A percentile compares a stretch with the other conserved stretches of the same genome.
Conservation (phyloP, 2,888 invertebrate species). For the Camptogramma bilineatum region DNA sequence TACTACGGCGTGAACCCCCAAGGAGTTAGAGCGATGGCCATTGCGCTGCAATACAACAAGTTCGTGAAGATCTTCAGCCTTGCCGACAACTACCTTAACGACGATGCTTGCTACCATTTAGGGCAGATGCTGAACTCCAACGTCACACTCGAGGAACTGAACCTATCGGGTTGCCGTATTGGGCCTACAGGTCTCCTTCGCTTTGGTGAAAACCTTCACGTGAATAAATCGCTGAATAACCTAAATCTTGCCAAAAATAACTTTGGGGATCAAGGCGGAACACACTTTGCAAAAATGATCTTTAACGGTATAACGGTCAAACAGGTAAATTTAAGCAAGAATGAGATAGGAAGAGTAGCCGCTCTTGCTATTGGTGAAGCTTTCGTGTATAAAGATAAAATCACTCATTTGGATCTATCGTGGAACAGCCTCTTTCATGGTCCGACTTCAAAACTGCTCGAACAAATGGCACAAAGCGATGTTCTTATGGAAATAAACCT, state of each 20-base stretch:
- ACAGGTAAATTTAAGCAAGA: constrained; percentile 52
- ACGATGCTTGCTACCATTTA: constrained; percentile 61
- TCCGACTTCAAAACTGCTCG: constrained; percentile 50
- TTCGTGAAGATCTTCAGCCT: constrained; percentile 51
- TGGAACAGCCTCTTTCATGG: constrained; percentile 53
- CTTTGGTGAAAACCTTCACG: constrained; percentile 44
- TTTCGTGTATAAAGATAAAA: constrained; percentile 47
- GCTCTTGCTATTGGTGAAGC: constrained; percentile 52
- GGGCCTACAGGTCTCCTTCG: constrained; percentile 52
- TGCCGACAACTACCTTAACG: constrained; percentile 56
- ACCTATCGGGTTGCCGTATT: constrained; percentile 58
- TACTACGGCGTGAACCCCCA: constrained; percentile 55
- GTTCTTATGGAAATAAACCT: constrained; percentile 54
- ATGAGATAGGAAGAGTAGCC: constrained; percentile 48
- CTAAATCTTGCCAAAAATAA: constrained; percentile 55
- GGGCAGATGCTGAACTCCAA: constrained; percentile 56
- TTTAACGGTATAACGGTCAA: constrained; percentile 43
- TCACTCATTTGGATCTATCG: constrained; percentile 58
- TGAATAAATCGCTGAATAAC: constrained; percentile 47
- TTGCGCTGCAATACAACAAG: constrained; percentile 55
- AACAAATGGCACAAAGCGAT: constrained; percentile 45
- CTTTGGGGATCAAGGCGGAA: constrained; percentile 55
- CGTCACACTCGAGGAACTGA: constrained; percentile 52
- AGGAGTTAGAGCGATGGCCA: constrained; percentile 58
- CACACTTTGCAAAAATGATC: constrained; percentile 49